Evolutionary conservation across 2,888 invertebrate genomes (phyloP), one percentile per base, ranked within the genome.

Genomic region (Philereme vetulata): DNA sequence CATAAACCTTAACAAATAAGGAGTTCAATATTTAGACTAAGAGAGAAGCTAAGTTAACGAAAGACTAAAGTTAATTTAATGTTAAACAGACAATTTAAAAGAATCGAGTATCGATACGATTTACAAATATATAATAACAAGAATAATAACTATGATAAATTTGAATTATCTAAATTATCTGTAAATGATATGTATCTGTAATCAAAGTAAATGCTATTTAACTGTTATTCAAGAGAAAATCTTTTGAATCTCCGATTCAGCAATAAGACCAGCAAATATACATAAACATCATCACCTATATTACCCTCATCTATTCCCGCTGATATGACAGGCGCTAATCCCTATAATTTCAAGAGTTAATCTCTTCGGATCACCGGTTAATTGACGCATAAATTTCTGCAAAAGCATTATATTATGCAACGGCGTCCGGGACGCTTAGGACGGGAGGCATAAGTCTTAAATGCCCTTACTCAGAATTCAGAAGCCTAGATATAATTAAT

Each of bases 401-500:
- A 66, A 67, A 70, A 70, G 67, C 72, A 67, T 21, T 68, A 60
- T 73, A 66, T 72, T 70, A 72, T 70, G 66, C 67, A 68, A 72
- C 65, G 64, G n/a, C 45, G 8, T 42, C 45, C 52, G 50, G 50
- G 54, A 60, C 50, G 46, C 42, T 34, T 5, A 36, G 38, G 9
- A 45, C 44, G 10, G 55, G 33, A 35, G 10, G 43, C 45, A 52
- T 47, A 51, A 48, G 56, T 56, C 58, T 59, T 46, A 48, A 65
- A 63, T 60, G 51, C 21, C 61, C 57, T 54, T 64, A 65, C 62
- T 62, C 62, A 62, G 61, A 57, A 63, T 52, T 38, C 52, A 62
- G 53, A 46, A 38, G 55, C 43, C 46, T 65, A 50, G 55, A 65
- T 68, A 72, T 74, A 77, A 78, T 78, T 77, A 82, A 81, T 84